phyloP scores from a whole-genome alignment of 2,797 vertebrate species.

The Falco concolor region DNA sequence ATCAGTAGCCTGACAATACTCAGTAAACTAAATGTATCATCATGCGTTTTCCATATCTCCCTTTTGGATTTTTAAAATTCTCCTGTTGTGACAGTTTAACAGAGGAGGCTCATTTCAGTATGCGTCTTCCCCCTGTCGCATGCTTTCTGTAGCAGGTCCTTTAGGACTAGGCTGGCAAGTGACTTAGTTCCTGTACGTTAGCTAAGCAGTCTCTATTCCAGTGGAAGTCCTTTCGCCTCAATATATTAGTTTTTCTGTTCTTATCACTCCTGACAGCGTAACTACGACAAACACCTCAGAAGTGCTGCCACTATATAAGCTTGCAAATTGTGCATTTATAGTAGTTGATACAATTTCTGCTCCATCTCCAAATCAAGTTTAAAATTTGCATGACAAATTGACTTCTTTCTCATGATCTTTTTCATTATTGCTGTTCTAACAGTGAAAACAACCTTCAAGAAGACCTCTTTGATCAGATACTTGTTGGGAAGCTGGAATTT shows the following conservation, averaged over 20 bases:
- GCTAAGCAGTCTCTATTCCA: neutral
- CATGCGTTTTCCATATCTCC: neutral
- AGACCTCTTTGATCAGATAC: slow-evolving; percentile 96
- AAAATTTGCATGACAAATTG: neutral
- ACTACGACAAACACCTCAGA: neutral
- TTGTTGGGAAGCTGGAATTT: slow-evolving; percentile 88
- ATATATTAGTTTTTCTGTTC: neutral
- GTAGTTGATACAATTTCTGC: neutral
- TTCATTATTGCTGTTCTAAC: neutral
- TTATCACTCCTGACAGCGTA: neutral
- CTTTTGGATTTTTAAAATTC: neutral
- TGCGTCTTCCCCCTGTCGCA: neutral
- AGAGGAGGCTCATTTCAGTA: neutral
- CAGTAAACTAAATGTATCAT: neutral
- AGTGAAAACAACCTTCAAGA: slow-evolving; percentile 96
- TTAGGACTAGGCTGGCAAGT: neutral
- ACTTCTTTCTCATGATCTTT: neutral
- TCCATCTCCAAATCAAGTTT: neutral
- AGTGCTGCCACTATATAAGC: neutral
- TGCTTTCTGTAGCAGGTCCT: neutral
- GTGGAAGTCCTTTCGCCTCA: neutral
- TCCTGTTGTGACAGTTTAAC: neutral
- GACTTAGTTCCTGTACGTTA: neutral
- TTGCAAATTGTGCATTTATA: neutral
- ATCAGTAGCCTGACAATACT: neutral